Evolutionary conservation across 2,888 invertebrate species (phyloP).

Genomic region (Dicyrtomina minuta): DNA sequence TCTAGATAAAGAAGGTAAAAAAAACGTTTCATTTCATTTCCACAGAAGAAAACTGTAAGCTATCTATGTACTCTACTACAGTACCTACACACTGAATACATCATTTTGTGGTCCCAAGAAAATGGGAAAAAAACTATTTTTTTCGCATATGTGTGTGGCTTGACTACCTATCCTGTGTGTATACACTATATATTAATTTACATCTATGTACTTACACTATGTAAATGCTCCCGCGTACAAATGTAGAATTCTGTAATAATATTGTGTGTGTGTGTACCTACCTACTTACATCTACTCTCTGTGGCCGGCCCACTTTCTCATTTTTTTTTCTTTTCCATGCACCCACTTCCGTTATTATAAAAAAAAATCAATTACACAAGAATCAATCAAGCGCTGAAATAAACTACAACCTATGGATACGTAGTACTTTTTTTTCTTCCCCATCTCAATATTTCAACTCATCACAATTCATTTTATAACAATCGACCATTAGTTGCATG

Average conservation of each 20-base stretch:
- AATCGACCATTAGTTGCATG: slow-evolving; percentile 31
- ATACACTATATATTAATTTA: no score
- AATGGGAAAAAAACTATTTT: no score
- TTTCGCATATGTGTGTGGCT: no score
- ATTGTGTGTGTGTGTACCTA: background rate
- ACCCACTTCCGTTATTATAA: slow-evolving; percentile 47
- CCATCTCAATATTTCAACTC: background rate
- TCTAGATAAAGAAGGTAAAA: no score
- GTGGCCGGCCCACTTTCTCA: slow-evolving; percentile 47
- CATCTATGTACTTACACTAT: background rate
- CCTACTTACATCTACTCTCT: background rate
- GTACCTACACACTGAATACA: no score
- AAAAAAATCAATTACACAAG: slow-evolving; percentile 52
- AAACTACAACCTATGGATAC: slow-evolving; percentile 21
- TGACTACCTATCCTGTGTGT: no score
- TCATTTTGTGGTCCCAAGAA: no score
- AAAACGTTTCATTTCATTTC: no score
- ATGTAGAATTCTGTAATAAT: background rate
- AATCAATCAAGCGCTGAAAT: slow-evolving; percentile 53
- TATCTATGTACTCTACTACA: no score
- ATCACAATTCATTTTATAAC: slow-evolving; percentile 30
- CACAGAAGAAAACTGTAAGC: no score
- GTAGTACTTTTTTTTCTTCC: slow-evolving; percentile 10
- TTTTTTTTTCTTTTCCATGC: slow-evolving; percentile 33
- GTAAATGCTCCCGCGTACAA: background rate